Percentiles rank a stretch among this genome's conserved stretches.
Conservation (phyloP, 2,113 vertebrate species). For the Symphodus melops region DNA sequence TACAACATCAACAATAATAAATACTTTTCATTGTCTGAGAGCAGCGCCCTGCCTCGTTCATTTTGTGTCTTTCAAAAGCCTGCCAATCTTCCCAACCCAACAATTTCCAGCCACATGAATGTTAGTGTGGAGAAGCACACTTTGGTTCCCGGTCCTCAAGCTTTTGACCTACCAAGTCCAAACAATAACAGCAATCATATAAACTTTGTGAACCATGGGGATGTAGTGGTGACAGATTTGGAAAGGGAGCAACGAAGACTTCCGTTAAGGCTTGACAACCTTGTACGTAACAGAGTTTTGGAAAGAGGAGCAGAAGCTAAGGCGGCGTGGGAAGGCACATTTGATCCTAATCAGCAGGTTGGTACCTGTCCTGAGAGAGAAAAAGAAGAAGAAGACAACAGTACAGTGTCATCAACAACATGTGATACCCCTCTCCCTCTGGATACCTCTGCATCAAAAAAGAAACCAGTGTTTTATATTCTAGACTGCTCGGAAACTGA, state of each 20-base stretch:
- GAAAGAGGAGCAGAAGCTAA: slow-evolving; percentile 49
- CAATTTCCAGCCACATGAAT: slow-evolving; percentile 77
- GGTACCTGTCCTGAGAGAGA: slow-evolving; percentile 55
- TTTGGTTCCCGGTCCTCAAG: slow-evolving; percentile 84
- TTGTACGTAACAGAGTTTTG: slow-evolving; percentile 57
- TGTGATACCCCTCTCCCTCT: slow-evolving; percentile 80
- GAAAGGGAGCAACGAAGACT: slow-evolving; percentile 69
- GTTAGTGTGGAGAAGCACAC: slow-evolving; percentile 87
- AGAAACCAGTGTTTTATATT: slow-evolving; percentile 79
- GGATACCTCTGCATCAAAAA: slow-evolving; percentile 81
- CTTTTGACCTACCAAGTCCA: slow-evolving; percentile 82
- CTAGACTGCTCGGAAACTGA: slow-evolving; percentile 89
- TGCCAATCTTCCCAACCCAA: slow-evolving; percentile 44
- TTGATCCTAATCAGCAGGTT: slow-evolving; percentile 30
- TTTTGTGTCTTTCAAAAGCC: slow-evolving; percentile 69
- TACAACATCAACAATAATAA: slow-evolving; percentile 57
- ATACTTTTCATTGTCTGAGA: slow-evolving; percentile 73
- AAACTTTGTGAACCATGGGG: slow-evolving; percentile 72
- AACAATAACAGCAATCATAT: slow-evolving; percentile 78
- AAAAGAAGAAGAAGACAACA: slow-evolving; percentile 67
- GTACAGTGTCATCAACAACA: slow-evolving; percentile 81
- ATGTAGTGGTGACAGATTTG: slow-evolving; percentile 72
- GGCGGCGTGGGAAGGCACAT: slow-evolving; percentile 45
- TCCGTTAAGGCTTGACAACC: slow-evolving; percentile 61
- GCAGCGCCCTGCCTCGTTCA: slow-evolving; percentile 56